Base-by-base conservation (phyloP, 1,140 invertebrate genomes). In the Venustaconcha ellipsiformis region DNA sequence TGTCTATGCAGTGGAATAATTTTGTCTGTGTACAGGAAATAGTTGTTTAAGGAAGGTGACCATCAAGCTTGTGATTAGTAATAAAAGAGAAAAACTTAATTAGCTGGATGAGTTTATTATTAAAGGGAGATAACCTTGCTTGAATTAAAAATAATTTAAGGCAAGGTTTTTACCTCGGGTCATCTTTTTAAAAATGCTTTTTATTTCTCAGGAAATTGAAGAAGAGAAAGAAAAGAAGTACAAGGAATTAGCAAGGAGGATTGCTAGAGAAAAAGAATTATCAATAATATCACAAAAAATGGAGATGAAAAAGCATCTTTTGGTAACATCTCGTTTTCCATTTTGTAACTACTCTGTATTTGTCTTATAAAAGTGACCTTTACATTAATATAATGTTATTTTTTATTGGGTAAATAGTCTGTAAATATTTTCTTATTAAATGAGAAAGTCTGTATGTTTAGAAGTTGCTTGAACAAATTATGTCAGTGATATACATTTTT, bases 271-370 rank as follows among this genome's bases (percentile, higher is more conserved):
- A 88, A 93, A 93, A 65, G 93, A 97, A 85, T 89, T 99, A 2
- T 91, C 91, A 3, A 91, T 97, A 12, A 92, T 97, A 23, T 93
- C 96, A 82, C 92, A 95, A 79, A 98, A 98, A 89, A 91, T 99
- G 86, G 93, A 96, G 90, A 85, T 97, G 1, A 94, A 95, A 83
- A 92, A 92, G 75, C 91, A 93, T 67, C 87, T 98, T 14, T 92
- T 94, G 72, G 88, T 90, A 67, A 81, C 58, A 17, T 37, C 15
- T 37, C 30, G 30, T 0, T 20, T 57, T 57, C 37, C 20, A 18
- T 55, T 56, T 75, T 15, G n/a, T 75, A 23, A 20, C 20, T 63
- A 57, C 23, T 23, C 20, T 15, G n/a, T 67, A 56, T 37, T 70
- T 62, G 23, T 62, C 14, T 20, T 30, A 37, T 23, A 60, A 37